Evolutionary conservation across 1,140 invertebrate species (phyloP).

Genomic region (Limonius californicus): DNA sequence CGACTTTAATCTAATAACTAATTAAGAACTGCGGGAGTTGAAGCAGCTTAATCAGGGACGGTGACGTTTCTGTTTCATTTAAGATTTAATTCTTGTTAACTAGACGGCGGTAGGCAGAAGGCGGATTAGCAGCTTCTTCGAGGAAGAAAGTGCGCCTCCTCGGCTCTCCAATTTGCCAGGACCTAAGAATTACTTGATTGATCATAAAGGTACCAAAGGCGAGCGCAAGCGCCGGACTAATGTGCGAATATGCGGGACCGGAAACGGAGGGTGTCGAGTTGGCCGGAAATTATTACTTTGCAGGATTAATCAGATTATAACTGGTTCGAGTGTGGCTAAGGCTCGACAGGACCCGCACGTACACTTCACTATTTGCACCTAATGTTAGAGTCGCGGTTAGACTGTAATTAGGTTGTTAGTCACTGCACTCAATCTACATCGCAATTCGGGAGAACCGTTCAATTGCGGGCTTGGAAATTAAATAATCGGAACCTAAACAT

Average conservation of each 20-base stretch:
- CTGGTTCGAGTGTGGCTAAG: conserved; percentile 6
- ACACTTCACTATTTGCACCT: conserved; percentile 20
- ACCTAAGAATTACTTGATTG: too few species aligned
- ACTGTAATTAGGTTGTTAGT: conserved; percentile 20
- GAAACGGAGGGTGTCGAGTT: conserved; percentile 12
- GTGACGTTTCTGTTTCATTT: conserved; percentile 9
- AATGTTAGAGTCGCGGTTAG: conserved; percentile 9
- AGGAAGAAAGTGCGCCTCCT: too few species aligned
- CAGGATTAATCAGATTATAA: conserved; percentile 20
- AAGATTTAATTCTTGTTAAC: not conserved
- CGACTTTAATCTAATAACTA: conserved; percentile 26
- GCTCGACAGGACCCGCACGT: not conserved
- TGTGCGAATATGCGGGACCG: conserved; percentile 1
- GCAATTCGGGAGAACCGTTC: not conserved
- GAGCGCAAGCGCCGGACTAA: conserved; percentile 9
- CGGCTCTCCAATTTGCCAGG: too few species aligned
- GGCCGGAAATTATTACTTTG: conserved; percentile 24
- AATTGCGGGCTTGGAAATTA: too few species aligned
- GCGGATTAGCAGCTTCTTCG: too few species aligned
- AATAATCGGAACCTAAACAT: too few species aligned
- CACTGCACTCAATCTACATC: not conserved
- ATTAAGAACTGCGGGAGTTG: conserved; percentile 19
- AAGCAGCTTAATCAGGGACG: conserved; percentile 9
- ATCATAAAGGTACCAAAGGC: not conserved
- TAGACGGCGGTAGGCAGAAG: too few species aligned